phyloP scores from a whole-genome alignment of 2,113 vertebrate genomes.

The Corythoichthys haematopterus region DNA sequence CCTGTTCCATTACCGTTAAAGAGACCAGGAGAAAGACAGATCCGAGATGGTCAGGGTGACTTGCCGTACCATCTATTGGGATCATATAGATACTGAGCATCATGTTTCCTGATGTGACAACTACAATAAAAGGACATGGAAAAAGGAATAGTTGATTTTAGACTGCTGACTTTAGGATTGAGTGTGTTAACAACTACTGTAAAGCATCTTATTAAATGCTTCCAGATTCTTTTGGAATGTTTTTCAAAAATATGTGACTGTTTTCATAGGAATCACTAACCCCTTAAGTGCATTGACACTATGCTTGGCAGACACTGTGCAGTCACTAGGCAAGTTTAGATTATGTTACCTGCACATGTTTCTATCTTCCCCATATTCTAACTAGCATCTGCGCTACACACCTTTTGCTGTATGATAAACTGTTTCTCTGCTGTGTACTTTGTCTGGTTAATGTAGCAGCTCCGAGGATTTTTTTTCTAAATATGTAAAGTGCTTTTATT shows the following conservation, averaged over 20 bases:
- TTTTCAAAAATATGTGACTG: conserved; percentile 66
- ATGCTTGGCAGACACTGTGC: conserved; percentile 73
- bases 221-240: conserved; percentile 67
- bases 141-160: conserved; percentile 46
- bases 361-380: conserved; percentile 46
- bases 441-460: conserved; percentile 76
- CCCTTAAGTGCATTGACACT: conserved; percentile 73
- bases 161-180: conserved; percentile 64
- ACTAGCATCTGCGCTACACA: conserved; percentile 63
- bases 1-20: conserved; percentile 62
- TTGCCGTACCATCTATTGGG: conserved; percentile 56
- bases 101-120: conserved; percentile 24
- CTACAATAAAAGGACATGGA: conserved; percentile 45
- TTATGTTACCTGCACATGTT: conserved; percentile 73
- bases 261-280: conserved; percentile 70
- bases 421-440: conserved; percentile 73
- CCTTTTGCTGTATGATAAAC: conserved; percentile 71
- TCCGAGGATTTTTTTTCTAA: conserved; percentile 58
- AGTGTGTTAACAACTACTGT: conserved; percentile 73
- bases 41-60: conserved; percentile 58
- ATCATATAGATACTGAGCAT: conserved; percentile 68
- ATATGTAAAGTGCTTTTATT: conserved; percentile 75
- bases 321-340: conserved; percentile 71
- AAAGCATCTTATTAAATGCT: conserved; percentile 64
- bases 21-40: conserved; percentile 57